Percentiles rank a stretch among this genome's conserved stretches.
phyloP scores from a whole-genome alignment of 2,113 vertebrate genomes.

The Zeus faber region DNA sequence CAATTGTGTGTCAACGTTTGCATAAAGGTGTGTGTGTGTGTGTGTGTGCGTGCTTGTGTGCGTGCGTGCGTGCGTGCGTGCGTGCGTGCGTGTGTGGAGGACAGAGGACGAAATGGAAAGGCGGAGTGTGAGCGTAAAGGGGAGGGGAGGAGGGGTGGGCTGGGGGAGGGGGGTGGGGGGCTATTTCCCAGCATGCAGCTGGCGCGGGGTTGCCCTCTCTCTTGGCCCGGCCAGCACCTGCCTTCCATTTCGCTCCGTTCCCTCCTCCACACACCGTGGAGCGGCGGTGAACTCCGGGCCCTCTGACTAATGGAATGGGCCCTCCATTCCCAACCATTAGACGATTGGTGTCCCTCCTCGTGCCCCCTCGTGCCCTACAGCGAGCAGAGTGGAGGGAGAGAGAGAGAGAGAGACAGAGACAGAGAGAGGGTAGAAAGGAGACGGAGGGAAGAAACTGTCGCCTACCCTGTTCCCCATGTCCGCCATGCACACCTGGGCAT shows the following conservation, averaged over 20 bases:
- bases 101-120: too few relatives aligned
- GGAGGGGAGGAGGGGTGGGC: slow-evolving; percentile 32
- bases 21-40: slow-evolving; percentile 18
- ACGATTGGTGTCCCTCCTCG: slow-evolving; percentile 63
- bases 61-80: slow-evolving; percentile 15
- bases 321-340: slow-evolving; percentile 69
- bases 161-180: too few relatives aligned
- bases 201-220: slow-evolving; percentile 51
- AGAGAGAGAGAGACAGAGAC: slow-evolving; percentile 14
- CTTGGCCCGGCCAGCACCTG: slow-evolving; percentile 64
- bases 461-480: too few relatives aligned
- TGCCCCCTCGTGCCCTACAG: slow-evolving; percentile 49
- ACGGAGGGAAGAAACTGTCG: neutral
- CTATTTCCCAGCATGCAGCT: slow-evolving; percentile 67
- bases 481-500: too few relatives aligned
- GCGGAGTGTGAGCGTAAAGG: slow-evolving; percentile 37
- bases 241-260: slow-evolving; percentile 64
- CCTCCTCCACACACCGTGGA: slow-evolving; percentile 38
- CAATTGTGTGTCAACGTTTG: slow-evolving; percentile 8
- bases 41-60: neutral
- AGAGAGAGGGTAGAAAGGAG: neutral
- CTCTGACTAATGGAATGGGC: slow-evolving; percentile 73
- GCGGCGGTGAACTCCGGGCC: slow-evolving; percentile 64
- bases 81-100: slow-evolving; percentile 33
- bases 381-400: slow-evolving; percentile 38